Evolutionary conservation across 2,888 invertebrate species (phyloP).

Genomic region (Phalangium opilio): DNA sequence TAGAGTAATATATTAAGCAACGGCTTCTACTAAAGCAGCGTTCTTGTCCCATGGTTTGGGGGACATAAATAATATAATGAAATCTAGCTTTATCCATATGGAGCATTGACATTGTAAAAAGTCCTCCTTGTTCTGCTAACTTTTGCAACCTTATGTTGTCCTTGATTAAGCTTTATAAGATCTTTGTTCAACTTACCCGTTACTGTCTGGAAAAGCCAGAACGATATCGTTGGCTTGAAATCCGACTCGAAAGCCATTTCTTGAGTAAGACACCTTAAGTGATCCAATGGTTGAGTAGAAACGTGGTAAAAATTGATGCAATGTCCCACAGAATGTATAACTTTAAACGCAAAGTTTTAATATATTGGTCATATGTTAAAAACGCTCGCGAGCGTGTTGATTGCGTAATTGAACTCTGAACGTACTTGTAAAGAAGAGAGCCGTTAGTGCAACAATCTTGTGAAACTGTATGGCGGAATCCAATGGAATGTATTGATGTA

Average conservation of each 20-base stretch:
- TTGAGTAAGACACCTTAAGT: conserved; percentile 75
- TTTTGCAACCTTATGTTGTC: too few species aligned
- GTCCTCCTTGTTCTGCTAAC: too few species aligned
- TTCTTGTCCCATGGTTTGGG: too few species aligned
- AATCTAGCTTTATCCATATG: too few species aligned
- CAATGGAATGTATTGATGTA: conserved; percentile 82
- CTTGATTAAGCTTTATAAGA: too few species aligned
- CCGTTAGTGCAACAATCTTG: conserved; percentile 89
- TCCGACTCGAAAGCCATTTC: conserved; percentile 77
- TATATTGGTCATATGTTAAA: background rate
- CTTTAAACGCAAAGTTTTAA: conserved; percentile 13
- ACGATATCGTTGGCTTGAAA: conserved; percentile 80
- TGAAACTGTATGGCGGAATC: conserved; percentile 95
- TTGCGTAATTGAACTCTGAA: background rate
- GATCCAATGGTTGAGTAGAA: conserved; percentile 84
- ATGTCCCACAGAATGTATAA: conserved; percentile 83
- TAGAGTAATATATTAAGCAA: too few species aligned
- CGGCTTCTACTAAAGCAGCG: too few species aligned
- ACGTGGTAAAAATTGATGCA: conserved; percentile 96
- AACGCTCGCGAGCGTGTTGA: background rate
- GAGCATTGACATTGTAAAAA: too few species aligned
- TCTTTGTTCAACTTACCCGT: conserved; percentile 49
- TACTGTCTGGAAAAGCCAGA: conserved; percentile 88
- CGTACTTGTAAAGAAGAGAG: conserved; percentile 63
- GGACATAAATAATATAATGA: too few species aligned